Evolutionary conservation across 2,888 invertebrate species (phyloP).

Genomic region (Eumerus sabulonum): DNA sequence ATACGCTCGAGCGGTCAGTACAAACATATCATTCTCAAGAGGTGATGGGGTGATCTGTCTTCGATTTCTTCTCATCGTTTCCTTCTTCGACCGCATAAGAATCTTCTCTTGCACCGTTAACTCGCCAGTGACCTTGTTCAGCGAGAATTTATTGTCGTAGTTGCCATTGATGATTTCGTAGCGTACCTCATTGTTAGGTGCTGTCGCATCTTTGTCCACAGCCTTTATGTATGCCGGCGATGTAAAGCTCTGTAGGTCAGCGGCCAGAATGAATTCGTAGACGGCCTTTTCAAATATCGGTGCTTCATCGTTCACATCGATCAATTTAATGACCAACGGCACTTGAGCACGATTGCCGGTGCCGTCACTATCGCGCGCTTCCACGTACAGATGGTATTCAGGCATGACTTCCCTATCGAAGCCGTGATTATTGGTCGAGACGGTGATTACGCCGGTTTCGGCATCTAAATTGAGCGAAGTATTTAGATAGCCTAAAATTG

Average conservation of each 20-base stretch:
- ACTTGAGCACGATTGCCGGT: conserved; percentile 87
- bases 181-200: conserved; percentile 91
- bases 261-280: conserved; percentile 89
- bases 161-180: conserved; percentile 91
- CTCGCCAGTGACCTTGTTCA: conserved; percentile 89
- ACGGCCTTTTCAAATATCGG: conserved; percentile 89
- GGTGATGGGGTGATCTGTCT: conserved; percentile 68
- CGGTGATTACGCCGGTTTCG: conserved; percentile 88
- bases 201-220: conserved; percentile 88
- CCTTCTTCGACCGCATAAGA: conserved; percentile 76
- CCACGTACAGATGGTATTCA: conserved; percentile 88
- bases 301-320: conserved; percentile 91
- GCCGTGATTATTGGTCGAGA: conserved; percentile 86
- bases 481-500: conserved; percentile 87
- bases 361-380: conserved; percentile 93
- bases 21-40: conserved; percentile 79
- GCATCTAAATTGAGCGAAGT: conserved; percentile 89
- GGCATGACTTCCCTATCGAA: conserved; percentile 91
- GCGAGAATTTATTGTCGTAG: conserved; percentile 85
- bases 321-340: conserved; percentile 86
- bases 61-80: conserved; percentile 73
- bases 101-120: conserved; percentile 82
- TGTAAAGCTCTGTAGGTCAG: conserved; percentile 87
- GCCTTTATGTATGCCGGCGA: conserved; percentile 90
- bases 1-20: conserved; percentile 88